Evolutionary conservation across 1,140 invertebrate species (phyloP).

Genomic region (Chironomus tepperi): DNA sequence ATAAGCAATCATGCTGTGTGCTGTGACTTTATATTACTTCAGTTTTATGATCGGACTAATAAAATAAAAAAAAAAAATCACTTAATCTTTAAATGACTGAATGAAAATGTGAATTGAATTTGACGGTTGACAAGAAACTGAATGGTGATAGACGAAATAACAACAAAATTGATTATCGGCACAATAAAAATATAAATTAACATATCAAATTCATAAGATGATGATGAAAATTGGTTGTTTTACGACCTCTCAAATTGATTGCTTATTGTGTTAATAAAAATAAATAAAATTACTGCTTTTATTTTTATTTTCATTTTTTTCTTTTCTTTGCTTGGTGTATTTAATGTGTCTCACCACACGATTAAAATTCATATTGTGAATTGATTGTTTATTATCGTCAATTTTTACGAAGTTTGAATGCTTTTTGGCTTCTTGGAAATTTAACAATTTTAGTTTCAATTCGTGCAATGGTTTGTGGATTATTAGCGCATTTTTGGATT

Average conservation of each 20-base stretch:
- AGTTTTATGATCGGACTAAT: background rate
- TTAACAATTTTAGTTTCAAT: too few relatives aligned
- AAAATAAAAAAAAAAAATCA: too few relatives aligned
- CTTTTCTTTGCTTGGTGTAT: background rate
- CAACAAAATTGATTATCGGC: background rate
- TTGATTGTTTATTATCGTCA: too few relatives aligned
- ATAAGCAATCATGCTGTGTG: background rate
- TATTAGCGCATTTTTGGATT: too few relatives aligned
- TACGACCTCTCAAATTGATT: conserved; percentile 19
- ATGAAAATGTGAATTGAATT: background rate
- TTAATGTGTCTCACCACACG: background rate
- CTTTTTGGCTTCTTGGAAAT: too few relatives aligned
- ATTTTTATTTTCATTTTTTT: background rate
- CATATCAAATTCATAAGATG: conserved; percentile 7
- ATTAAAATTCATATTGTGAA: background rate
- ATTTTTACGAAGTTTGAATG: too few relatives aligned
- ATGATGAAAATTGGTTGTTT: background rate
- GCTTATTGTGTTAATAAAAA: conserved; percentile 10
- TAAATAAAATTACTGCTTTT: background rate
- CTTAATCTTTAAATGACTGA: background rate
- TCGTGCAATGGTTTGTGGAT: too few relatives aligned
- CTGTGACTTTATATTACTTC: background rate
- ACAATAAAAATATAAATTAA: conserved; percentile 21
- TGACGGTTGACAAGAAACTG: too few relatives aligned
- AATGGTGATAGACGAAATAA: background rate